phyloP scores from a whole-genome alignment of 2,113 vertebrate genomes.

The Vulpes vulpes region DNA sequence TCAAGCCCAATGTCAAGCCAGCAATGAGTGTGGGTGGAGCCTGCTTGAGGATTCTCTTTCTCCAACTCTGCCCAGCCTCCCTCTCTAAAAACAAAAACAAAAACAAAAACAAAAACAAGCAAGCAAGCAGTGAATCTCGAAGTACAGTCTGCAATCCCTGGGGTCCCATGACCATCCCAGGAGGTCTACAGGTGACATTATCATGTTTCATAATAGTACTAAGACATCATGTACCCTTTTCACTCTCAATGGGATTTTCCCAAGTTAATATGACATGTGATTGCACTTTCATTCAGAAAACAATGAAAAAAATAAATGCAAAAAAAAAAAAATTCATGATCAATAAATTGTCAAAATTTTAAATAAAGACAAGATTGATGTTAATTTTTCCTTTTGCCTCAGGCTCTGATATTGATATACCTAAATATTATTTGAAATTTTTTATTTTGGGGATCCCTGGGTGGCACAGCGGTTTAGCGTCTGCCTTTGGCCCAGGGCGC shows the following conservation, averaged over 20 bases:
- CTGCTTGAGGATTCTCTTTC: background rate
- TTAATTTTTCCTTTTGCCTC: conserved; percentile 4
- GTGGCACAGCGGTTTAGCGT: too few species aligned
- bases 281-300: background rate
- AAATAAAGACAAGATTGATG: background rate
- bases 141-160: background rate
- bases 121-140: background rate
- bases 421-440: conserved; percentile 11
- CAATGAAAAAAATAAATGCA: background rate
- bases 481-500: too few species aligned
- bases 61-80: background rate
- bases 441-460: background rate
- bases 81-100: background rate
- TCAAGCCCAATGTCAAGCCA: background rate
- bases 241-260: background rate
- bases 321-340: background rate
- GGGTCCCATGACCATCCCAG: background rate
- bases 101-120: background rate
- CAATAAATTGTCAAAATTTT: background rate
- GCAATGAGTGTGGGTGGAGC: background rate
- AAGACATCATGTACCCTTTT: background rate
- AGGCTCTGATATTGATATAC: background rate
- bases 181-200: background rate
- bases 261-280: background rate
- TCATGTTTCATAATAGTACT: background rate